A percentile compares a stretch with the other conserved stretches of the same genome.
phyloP scores from a whole-genome alignment of 2,797 vertebrate species.

The Accipiter minullus region DNA sequence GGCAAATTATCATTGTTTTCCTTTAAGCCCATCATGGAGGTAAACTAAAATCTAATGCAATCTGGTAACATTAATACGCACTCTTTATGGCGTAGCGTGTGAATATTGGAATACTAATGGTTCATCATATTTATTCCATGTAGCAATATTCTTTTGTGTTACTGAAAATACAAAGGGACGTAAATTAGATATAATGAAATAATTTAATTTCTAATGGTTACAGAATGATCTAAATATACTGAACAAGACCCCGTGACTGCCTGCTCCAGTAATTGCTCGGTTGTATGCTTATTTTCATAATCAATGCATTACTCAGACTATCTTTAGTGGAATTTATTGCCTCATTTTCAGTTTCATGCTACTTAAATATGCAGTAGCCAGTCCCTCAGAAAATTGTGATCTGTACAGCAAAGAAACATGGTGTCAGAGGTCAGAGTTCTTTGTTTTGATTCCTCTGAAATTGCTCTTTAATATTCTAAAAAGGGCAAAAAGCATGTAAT shows the following conservation, averaged over 20 bases:
- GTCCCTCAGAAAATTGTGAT: slow-evolving; percentile 64
- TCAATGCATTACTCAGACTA: slow-evolving; percentile 63
- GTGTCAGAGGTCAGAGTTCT: slow-evolving; percentile 75
- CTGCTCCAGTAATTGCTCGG: slow-evolving; percentile 65
- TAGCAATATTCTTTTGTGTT: slow-evolving; percentile 55
- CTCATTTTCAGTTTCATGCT: slow-evolving; percentile 68
- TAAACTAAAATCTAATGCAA: slow-evolving; percentile 51
- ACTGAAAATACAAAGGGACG: slow-evolving; percentile 34
- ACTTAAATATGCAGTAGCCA: slow-evolving; percentile 69
- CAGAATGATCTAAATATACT: slow-evolving; percentile 62
- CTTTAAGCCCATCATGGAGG: slow-evolving; percentile 15
- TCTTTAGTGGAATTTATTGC: slow-evolving; percentile 71
- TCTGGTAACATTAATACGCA: not conserved
- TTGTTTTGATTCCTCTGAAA: slow-evolving; percentile 73
- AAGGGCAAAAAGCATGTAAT: slow-evolving; percentile 70
- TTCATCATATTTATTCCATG: slow-evolving; percentile 33
- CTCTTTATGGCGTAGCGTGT: not conserved
- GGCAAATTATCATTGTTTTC: not conserved
- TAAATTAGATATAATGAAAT: slow-evolving; percentile 65
- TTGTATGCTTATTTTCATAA: slow-evolving; percentile 63
- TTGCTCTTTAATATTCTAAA: slow-evolving; percentile 72
- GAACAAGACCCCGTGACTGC: slow-evolving; percentile 41
- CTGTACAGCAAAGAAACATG: slow-evolving; percentile 61
- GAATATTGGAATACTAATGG: slow-evolving; percentile 27
- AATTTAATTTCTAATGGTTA: slow-evolving; percentile 61